Evolutionary conservation across 2,888 invertebrate species (phyloP).

Genomic region (Epinotia ramella): DNA sequence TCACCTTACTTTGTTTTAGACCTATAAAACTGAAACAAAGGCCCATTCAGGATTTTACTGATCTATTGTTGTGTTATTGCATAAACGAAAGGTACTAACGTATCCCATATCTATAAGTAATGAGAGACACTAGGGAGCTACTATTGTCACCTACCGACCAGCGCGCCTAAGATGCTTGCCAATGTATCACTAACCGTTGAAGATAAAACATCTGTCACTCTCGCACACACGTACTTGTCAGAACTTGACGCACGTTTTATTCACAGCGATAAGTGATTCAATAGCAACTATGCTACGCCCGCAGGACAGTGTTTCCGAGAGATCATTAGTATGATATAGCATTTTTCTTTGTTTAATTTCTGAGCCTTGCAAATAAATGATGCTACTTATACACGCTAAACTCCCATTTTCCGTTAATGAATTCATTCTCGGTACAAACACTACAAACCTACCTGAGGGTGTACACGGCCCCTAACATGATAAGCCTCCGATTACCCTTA

Average conservation of each 20-base stretch:
- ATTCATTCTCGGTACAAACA: neutral
- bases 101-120: too few species aligned
- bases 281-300: neutral
- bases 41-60: neutral
- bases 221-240: too few species aligned
- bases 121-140: too few species aligned
- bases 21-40: neutral
- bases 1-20: neutral
- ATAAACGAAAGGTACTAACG: too few species aligned
- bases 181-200: too few species aligned
- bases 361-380: neutral
- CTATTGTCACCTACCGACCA: too few species aligned
- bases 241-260: too few species aligned
- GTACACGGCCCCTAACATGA: constrained; percentile 2
- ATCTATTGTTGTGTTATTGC: neutral
- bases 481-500: constrained; percentile 22
- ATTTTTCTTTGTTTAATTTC: neutral
- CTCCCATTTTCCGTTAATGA: neutral
- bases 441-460: neutral
- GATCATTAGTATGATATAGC: too few species aligned
- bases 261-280: too few species aligned
- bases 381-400: constrained; percentile 2
- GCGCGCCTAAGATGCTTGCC: too few species aligned
- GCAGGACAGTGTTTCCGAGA: too few species aligned
- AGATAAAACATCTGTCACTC: too few species aligned